Base-by-base conservation (phyloP, 2,113 vertebrate species). In the Phalacrocorax aristotelis region DNA sequence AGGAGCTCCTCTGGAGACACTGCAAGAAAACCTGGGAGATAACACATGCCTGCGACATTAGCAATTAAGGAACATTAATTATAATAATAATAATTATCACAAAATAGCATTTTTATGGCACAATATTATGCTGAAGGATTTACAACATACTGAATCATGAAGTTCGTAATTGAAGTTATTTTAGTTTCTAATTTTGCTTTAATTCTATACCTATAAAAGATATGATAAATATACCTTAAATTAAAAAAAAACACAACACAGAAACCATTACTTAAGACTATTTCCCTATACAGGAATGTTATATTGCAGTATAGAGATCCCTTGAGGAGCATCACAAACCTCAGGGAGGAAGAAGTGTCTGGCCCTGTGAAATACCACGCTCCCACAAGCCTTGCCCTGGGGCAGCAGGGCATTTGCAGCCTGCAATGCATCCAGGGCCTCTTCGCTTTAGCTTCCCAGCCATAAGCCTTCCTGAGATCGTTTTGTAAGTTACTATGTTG, bases 81-180 rank as follows among this genome's bases (percentile, higher is more conserved):
- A 96, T 96, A 96, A 97, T 97, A 97, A 97, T 97, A 98, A 98
- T 97, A 96, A 97, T 98, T 97, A 98, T 97, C 97, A 95, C 91
- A 97, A 97, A 98, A 97, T 97, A 98, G 96, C 96, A 94, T 97
- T 98, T 97, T 97, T 97, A 97, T 95, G 91, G 97, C 96, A 96
- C 94, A 98, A 98, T 97, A 98, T 97, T 97, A 97, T 97, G 97
- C 94, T 96, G 95, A 95, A 95, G 93, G 96, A 97, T 98, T 97
- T 98, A 96, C 95, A 97, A 97, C 96, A 95, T 95, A 96, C 90
- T 81, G 94, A 95, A 97, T 98, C 96, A 93, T 74, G 94, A 97
- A 94, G 86, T 96, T 97, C 16, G 3, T 91, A 98, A 98, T 97
- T 97, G 97, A 97, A 96, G 95, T 96, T 98, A 97, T 97, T 98